Evolutionary conservation across 53 echinoderm and acorn worm genomes (phyloP), one percentile per base, ranked within the genome.

Genomic region (Holothuria leucospilota): DNA sequence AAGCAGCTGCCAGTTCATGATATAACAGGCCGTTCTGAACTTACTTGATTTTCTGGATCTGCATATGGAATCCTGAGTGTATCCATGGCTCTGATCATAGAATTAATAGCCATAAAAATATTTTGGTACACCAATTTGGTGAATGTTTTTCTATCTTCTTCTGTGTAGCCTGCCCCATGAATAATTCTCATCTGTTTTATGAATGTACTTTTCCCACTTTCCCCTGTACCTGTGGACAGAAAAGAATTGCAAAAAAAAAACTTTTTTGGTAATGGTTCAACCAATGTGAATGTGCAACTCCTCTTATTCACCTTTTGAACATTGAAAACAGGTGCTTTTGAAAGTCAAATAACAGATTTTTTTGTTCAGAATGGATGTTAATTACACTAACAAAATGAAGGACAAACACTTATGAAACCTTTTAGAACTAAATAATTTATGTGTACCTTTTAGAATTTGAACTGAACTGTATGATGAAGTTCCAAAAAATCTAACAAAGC

Each of bases 181-280:
- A 98, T 98, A 90, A 98, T 98, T 89, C 98, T 95, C 98, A 98
- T 98, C 95, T 98, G 98, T 91, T 98, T 98, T 87, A 98, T 98
- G 87, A 98, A 98, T 88, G 98, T 98, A 40, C 98, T 98, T 89
- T 98, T 98, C 42, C 98, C 98, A 78, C 98, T 98, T 72, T 98
- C 98, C 81, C 98, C 98, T 58, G 98, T 98, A 38, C 98, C 98
- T 98, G 93, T 65, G 77, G 29, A 52, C 4, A 71, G 29, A 39
- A 29, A 30, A 71, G 20, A 39, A 71, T 20, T 26, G 39, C 20
- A 34, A 71, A 27, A 27, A 11, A 7, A 7, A 46, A 34, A 46
- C 6, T 46, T 7, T 46, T 46, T 46, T 46, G 11, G 34, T 34
- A 34, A 34, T 34, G 34, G 46, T 46, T 46, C 46, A 2, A 46